A percentile compares a stretch with the other conserved stretches of the same genome.
Evolutionary conservation across 1,140 invertebrate genomes (phyloP).

Genomic region (Halotydeus destructor): DNA sequence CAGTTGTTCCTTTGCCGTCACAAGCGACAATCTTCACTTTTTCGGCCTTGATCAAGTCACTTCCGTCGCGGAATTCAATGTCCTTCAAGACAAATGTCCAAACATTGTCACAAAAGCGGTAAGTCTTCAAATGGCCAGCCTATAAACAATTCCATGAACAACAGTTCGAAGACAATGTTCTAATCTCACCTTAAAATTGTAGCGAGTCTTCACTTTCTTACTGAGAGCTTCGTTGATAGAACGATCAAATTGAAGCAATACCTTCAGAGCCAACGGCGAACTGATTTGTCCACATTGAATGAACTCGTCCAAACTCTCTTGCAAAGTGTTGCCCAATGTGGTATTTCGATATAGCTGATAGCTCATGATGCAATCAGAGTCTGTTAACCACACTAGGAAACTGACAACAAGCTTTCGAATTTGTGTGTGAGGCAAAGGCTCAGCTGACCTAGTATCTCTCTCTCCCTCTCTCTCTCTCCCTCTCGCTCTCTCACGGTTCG

Average conservation of each 20-base stretch:
- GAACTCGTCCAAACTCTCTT: constrained; percentile 83
- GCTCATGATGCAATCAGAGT: constrained; percentile 5
- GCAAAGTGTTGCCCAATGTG: constrained; percentile 82
- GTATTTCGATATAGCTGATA: constrained; percentile 96
- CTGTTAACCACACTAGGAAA: neutral
- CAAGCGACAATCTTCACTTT: constrained; percentile 99
- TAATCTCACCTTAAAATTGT: constrained; percentile 52
- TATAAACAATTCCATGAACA: constrained; percentile 23
- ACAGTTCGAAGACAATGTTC: neutral
- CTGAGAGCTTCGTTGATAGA: constrained; percentile 83
- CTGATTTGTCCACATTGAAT: constrained; percentile 88
- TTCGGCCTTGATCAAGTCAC: constrained; percentile 79
- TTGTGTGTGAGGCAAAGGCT: no score
- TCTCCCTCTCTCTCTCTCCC: no score
- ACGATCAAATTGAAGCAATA: constrained; percentile 88
- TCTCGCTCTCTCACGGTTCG: no score
- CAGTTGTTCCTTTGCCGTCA: constrained; percentile 37
- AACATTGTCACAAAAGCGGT: constrained; percentile 98
- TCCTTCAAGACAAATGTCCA: constrained; percentile 99
- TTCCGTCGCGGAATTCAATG: constrained; percentile 89
- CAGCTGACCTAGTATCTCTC: no score
- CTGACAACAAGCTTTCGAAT: no score
- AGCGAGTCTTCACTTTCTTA: constrained; percentile 68
- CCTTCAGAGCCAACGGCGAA: constrained; percentile 68
- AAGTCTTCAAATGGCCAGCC: constrained; percentile 90